Base-by-base conservation (phyloP, 1,140 invertebrate genomes). In the Mercenaria mercenaria region DNA sequence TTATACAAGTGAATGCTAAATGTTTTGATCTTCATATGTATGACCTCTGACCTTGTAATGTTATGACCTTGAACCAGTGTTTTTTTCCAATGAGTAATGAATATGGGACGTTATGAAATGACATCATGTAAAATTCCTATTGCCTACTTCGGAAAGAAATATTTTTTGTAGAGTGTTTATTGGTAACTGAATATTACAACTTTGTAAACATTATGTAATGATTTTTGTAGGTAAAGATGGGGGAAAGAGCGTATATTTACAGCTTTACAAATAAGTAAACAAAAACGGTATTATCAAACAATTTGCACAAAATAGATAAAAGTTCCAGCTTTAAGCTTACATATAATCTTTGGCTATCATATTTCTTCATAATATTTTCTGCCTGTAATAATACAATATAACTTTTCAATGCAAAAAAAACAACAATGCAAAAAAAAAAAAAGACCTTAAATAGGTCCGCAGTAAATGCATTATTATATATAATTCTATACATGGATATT, bases 271-370 rank as follows among this genome's bases (percentile, higher is more conserved):
- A 32, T 72, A 37, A 39, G 34, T 67, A 37, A 67, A 67, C 10
- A 20, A 37, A 72, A 37, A 72, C 32, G 29, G 11, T 72, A 39
- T 72, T 1, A 39, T 39, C 67, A 41, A 72, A 64, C 59, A 64
- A 64, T 8, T 29, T 29, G 26, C 59, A 64, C 59, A 64, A 72
- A 72, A 39, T 72, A 72, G 67, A 72, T 72, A 72, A 72, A 72
- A 15, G 37, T 13, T 18, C 67, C 67, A 39, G 67, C 67, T 72
- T 72, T 37, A 72, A 72, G 67, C 67, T 72, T 41, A 72, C 34
- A 72, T 41, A 39, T 18, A 72, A 72, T 72, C 67, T 72, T 72
- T 72, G 67, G 67, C 67, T 72, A 72, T 41, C 29, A 72, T 72
- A 72, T 32, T 72, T 72, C 67, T 72, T 29, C 34, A 72, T 41